A percentile compares a stretch with the other conserved stretches of the same genome.
Conservation (phyloP, 2,888 invertebrate genomes). For the Ecliptopera silaceata region DNA sequence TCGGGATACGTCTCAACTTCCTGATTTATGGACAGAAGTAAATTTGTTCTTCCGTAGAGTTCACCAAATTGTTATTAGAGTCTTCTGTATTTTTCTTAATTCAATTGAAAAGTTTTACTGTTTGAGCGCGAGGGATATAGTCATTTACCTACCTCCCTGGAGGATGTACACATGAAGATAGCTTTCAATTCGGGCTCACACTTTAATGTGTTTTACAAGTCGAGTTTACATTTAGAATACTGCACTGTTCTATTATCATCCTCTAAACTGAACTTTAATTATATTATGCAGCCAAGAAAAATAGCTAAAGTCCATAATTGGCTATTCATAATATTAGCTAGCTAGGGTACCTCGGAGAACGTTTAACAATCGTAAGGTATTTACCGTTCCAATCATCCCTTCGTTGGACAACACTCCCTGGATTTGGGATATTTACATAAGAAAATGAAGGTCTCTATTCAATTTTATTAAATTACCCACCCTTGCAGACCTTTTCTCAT, state of each 20-base stretch:
- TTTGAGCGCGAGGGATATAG: conserved; percentile 1
- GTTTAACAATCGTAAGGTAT: conserved; percentile 8
- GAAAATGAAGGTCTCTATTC: conserved; percentile 29
- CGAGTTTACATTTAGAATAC: background rate
- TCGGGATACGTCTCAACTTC: conserved; percentile 25
- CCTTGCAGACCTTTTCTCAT: conserved; percentile 27
- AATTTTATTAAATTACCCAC: conserved; percentile 32
- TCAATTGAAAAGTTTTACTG: conserved; percentile 30
- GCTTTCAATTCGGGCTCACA: background rate
- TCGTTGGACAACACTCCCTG: conserved; percentile 8
- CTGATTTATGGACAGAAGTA: conserved; percentile 33
- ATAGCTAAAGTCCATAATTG: too few species aligned
- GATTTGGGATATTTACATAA: conserved; percentile 35
- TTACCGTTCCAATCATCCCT: conserved; percentile 11
- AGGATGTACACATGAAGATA: background rate
- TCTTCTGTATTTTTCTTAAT: conserved; percentile 19
- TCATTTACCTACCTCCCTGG: conserved; percentile 1
- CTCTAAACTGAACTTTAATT: too few species aligned
- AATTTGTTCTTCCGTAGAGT: conserved; percentile 27
- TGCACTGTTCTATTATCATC: too few species aligned
- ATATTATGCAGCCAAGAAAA: too few species aligned
- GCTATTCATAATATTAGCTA: background rate
- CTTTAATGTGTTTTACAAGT: background rate
- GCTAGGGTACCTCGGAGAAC: background rate
- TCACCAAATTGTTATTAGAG: conserved; percentile 25